Conservation (phyloP, 2,797 vertebrate genomes). For the Echiichthys vipera region DNA sequence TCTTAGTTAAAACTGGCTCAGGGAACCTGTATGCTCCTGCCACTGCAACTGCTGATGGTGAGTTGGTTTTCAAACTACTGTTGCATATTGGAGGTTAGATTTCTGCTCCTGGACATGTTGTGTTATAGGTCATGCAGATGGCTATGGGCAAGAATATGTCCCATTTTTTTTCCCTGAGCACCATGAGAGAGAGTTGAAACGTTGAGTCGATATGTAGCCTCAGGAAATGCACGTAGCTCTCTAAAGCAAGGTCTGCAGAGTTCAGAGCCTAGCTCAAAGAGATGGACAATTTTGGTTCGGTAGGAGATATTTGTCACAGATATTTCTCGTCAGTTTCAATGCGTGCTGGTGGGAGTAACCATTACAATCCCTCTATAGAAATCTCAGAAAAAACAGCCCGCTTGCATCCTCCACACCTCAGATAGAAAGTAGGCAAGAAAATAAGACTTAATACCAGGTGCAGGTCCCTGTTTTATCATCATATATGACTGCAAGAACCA, state of each 20-base stretch:
- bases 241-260: slow-evolving; percentile 72
- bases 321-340: slow-evolving; percentile 54
- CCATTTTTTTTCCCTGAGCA: slow-evolving; percentile 49
- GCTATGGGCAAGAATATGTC: slow-evolving; percentile 67
- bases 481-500: background rate
- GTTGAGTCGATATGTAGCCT: slow-evolving; percentile 73
- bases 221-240: slow-evolving; percentile 66
- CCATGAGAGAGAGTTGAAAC: slow-evolving; percentile 63
- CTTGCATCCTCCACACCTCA: slow-evolving; percentile 37
- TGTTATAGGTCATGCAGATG: slow-evolving; percentile 72
- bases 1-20: slow-evolving; percentile 98
- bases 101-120: slow-evolving; percentile 64
- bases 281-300: slow-evolving; percentile 64
- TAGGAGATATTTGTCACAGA: slow-evolving; percentile 66
- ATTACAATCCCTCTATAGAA: slow-evolving; percentile 29
- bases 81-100: slow-evolving; percentile 73
- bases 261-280: slow-evolving; percentile 66
- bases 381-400: slow-evolving; percentile 35
- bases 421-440: slow-evolving; percentile 31
- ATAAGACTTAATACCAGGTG: slow-evolving; percentile 21
- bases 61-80: slow-evolving; percentile 88
- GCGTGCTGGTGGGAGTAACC: slow-evolving; percentile 53
- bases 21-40: slow-evolving; percentile 88
- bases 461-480: slow-evolving; percentile 3
- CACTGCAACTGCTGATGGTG: slow-evolving; percentile 89